Percentiles rank a stretch among this genome's conserved stretches.
phyloP scores from a whole-genome alignment of 2,113 vertebrate species.

The Gallinago media region DNA sequence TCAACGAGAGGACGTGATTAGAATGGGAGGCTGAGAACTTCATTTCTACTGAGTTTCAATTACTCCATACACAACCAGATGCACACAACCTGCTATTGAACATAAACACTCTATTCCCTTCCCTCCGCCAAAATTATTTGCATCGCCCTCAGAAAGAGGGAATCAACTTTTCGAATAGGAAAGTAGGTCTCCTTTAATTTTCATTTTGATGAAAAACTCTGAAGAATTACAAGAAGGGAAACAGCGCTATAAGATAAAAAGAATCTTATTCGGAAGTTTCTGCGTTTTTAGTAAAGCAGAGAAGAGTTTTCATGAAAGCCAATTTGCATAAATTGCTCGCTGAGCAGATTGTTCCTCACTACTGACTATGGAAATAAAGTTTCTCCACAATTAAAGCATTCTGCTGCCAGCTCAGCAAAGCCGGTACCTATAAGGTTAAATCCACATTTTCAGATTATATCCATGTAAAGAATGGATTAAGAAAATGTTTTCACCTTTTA shows the following conservation, averaged over 20 bases:
- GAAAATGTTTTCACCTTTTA: neutral
- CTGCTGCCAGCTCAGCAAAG: neutral
- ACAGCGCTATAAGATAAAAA: neutral
- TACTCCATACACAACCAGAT: slow-evolving; percentile 31
- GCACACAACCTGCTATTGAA: neutral
- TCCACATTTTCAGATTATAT: neutral
- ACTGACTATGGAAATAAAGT: neutral
- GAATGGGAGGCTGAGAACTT: slow-evolving; percentile 1
- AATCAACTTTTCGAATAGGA: neutral
- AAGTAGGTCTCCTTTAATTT: neutral
- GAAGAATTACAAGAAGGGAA: neutral
- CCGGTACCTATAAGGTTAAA: neutral
- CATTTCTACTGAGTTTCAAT: neutral
- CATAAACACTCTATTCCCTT: slow-evolving; percentile 12
- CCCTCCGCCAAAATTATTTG: slow-evolving; percentile 3
- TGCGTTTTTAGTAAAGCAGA: neutral
- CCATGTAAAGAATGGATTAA: neutral
- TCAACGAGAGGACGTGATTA: neutral
- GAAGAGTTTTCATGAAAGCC: slow-evolving; percentile 9
- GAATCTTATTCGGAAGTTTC: neutral
- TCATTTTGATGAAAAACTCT: neutral
- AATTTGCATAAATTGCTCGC: slow-evolving; percentile 25
- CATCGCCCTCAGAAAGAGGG: neutral
- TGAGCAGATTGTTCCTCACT: neutral
- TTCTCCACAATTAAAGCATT: neutral